Conservation (phyloP, 1,140 invertebrate species). For the Aphelinus certus region DNA sequence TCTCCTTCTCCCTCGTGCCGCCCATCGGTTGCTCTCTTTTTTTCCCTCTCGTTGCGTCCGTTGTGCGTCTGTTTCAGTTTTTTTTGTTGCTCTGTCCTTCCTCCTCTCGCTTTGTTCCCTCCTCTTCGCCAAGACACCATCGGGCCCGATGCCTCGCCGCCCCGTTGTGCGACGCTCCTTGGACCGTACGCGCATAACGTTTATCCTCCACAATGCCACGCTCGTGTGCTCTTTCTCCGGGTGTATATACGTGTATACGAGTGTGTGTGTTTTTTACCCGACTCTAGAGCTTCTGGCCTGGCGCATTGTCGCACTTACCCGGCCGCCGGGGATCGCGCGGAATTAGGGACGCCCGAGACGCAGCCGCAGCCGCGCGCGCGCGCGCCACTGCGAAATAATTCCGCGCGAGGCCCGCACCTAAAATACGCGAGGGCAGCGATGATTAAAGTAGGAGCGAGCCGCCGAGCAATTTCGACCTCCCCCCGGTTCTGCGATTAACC, state of each 20-base stretch:
- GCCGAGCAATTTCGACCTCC: too few species aligned
- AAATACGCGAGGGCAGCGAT: too few species aligned
- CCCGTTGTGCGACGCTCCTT: conserved; percentile 4
- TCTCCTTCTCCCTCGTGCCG: background rate
- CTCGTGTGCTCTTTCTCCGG: too few species aligned
- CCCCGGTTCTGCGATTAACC: too few species aligned
- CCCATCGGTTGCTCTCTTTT: background rate
- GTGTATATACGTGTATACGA: background rate
- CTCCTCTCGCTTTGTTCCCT: too few species aligned
- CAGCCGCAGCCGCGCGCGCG: too few species aligned
- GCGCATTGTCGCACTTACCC: background rate
- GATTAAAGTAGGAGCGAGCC: too few species aligned
- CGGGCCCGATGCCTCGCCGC: background rate
- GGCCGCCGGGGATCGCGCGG: background rate
- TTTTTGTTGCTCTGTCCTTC: too few species aligned
- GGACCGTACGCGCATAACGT: conserved; percentile 9
- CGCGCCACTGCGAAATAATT: too few species aligned
- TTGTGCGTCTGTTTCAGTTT: too few species aligned
- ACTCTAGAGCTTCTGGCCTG: background rate
- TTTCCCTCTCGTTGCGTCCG: background rate
- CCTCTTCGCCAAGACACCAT: background rate
- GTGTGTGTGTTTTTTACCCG: background rate
- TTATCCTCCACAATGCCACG: conserved; percentile 20
- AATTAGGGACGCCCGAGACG: too few species aligned
- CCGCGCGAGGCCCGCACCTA: too few species aligned